Evolutionary conservation across 2,888 invertebrate genomes (phyloP), one percentile per base, ranked within the genome.

Genomic region (Melanotus villosus): DNA sequence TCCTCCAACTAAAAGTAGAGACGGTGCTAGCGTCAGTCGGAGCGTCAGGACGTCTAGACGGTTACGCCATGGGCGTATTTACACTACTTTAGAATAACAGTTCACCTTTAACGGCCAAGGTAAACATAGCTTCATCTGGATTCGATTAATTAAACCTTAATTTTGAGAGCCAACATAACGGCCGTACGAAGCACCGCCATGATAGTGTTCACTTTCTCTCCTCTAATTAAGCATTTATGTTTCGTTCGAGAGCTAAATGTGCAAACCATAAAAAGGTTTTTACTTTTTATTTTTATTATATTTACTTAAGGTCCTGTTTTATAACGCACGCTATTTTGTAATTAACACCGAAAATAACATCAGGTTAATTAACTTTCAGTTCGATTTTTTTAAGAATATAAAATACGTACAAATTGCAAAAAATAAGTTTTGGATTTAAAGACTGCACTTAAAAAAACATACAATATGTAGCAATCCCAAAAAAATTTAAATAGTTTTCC

Each of bases 31-130:
- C 68, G 67, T 67, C 62, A 43, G 50, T 21, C 34, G 18, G 30
- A 75, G 75, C 77, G 76, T 74, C 78, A 70, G 54, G 73, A 72
- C 78, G 80, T 80, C 80, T 79, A 80, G 80, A 79, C 80, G 72
- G 73, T 76, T 78, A 78, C 77, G 76, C 76, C 73, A 75, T 73
- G 75, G 75, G 77, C 75, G 75, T 79, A 76, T 79, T 78, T 79
- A 75, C 78, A 76, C 76, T 76, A 75, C 74, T 77, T 76, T 74
- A 72, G 69, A 70, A 72, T 69, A 67, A 68, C 71, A 69, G 74
- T 66, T 71, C 71, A 70, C 75, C 73, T 75, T 69, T 70, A 65
- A 66, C 66, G 65, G 71, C 68, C 70, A 70, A 73, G 43, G 70
- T 72, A 75, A 75, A 75, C 72, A 72, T 23, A 36, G 45, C 56